A percentile compares a stretch with the other conserved stretches of the same genome.
Conservation (phyloP, 2,113 vertebrate species). For the Elaphurus davidianus region DNA sequence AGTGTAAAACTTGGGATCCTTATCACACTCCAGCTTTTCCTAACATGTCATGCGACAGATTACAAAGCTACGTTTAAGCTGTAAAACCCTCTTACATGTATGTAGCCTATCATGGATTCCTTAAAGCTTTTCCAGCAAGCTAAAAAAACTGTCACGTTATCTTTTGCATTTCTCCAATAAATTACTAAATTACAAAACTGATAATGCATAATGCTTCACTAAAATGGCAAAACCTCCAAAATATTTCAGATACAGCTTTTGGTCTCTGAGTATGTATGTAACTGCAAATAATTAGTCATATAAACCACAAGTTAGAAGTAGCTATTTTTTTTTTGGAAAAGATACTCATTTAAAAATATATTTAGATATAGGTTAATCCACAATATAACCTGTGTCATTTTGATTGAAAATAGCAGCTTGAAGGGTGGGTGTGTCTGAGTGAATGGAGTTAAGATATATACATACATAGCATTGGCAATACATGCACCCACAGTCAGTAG, state of each 20-base stretch:
- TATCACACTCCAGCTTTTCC: not conserved
- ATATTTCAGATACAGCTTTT: not conserved
- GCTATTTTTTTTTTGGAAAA: not conserved
- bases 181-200: not conserved
- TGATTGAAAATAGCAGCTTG: not conserved
- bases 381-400: not conserved
- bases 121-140: not conserved
- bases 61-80: not conserved
- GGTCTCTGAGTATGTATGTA: not conserved
- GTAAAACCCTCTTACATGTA: not conserved
- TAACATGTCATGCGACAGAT: not conserved
- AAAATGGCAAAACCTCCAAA: not conserved
- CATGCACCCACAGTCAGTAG: not conserved
- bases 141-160: not conserved
- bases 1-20: not conserved
- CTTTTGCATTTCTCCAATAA: not conserved
- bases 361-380: not conserved
- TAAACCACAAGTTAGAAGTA: not conserved
- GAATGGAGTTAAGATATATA: not conserved
- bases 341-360: not conserved
- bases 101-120: not conserved
- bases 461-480: fast-evolving
- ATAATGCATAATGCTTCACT: not conserved
- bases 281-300: not conserved
- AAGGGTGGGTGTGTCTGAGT: not conserved